phyloP scores from a whole-genome alignment of 2,113 vertebrate species.

The Chloropsis cyanopogon region DNA sequence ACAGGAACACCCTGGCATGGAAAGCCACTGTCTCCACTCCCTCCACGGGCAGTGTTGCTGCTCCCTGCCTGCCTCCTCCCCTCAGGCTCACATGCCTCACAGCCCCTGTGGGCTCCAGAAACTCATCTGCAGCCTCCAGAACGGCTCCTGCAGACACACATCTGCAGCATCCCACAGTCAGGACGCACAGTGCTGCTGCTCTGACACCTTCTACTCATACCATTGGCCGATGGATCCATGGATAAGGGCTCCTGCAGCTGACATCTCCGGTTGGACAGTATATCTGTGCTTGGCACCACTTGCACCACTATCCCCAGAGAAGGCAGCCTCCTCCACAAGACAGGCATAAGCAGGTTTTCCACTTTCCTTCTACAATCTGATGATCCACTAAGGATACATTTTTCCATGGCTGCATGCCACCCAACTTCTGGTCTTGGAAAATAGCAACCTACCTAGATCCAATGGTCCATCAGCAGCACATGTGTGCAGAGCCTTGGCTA shows the following conservation, averaged over 20 bases:
- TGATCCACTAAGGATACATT: neutral
- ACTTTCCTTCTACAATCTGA: neutral
- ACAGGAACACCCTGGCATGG: neutral
- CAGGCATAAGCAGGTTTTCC: neutral
- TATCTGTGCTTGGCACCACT: neutral
- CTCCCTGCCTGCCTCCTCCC: neutral
- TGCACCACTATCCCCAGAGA: neutral
- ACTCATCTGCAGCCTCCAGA: neutral
- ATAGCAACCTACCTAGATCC: neutral
- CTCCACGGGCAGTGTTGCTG: accelerated
- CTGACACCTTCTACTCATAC: neutral
- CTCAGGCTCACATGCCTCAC: neutral
- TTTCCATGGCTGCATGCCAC: neutral
- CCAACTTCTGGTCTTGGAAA: neutral
- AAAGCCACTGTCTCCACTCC: neutral
- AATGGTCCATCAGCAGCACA: neutral
- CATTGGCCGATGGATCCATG: accelerated
- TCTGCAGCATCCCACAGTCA: accelerated
- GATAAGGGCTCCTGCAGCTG: neutral
- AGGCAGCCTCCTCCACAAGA: neutral
- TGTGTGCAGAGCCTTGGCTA: neutral
- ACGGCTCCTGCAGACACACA: neutral
- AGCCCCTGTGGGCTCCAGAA: neutral
- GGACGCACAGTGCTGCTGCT: accelerated
- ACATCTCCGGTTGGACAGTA: neutral